Evolutionary conservation across 2,888 invertebrate species (phyloP), one percentile per base, ranked within the genome.

Genomic region (Epirrhoe tristata): DNA sequence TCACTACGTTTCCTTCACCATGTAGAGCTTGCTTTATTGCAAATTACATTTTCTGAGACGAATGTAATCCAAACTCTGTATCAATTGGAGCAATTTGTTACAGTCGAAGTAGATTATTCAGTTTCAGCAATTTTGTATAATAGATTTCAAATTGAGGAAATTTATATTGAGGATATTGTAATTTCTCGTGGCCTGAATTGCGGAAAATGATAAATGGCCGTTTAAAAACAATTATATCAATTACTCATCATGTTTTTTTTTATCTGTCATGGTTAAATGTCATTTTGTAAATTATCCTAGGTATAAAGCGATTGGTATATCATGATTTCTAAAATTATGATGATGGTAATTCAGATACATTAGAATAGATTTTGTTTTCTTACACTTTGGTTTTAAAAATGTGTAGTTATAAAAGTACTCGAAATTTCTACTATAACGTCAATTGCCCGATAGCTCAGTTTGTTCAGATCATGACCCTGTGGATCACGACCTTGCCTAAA

Each of bases 191-290:
- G 1, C 31, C 10, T 17, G 14, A 50, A 58, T 36, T 51, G 36
- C 32, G 10, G 46, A 14, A 58, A 58, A 58, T 51, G 48, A 10
- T 12, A 7, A 58, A 32, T 0, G 16, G 50, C 50, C 36, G 36
- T 58, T 51, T 51, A 17, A n/a, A 16, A 51, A 51, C 50, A n/a
- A 51, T 58, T 58, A 48, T 36, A 51, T 12, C 50, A 58, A 51
- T 58, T 51, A 51, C 32, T 50, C 50, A 58, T 51, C 12, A 36
- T 16, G 10, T 46, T 57, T 24, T 43, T 48, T 14, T n/a, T 31
- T 31, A 7, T 32, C 32, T 43, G 39, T 12, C 39, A 36, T 39
- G 39, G 8, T 52, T 52, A 59, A 52, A 39, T 43, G 10, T 14
- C 16, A 17, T 53, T 32, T 46, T 1, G 12, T 36, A 36, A 50